Conservation (phyloP, 2,888 invertebrate genomes). For the Halictus quadricinctus region DNA sequence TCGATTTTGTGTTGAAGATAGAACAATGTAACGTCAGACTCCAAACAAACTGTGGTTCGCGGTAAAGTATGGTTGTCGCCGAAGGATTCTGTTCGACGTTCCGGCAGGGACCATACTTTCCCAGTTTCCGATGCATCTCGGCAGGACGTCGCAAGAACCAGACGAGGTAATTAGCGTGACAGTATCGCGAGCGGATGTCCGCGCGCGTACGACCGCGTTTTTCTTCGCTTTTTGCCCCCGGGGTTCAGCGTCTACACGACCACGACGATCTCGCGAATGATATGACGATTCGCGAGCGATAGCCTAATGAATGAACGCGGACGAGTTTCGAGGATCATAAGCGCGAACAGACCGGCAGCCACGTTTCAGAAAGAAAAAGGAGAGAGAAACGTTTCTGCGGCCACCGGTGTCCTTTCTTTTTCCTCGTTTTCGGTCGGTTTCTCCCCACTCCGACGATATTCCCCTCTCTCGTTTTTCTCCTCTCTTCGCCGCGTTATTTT, state of each 20-base stretch:
- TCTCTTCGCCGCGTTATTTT: background rate
- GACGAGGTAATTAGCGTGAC: slow-evolving; percentile 65
- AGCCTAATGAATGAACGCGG: slow-evolving; percentile 35
- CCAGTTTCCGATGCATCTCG: slow-evolving; percentile 48
- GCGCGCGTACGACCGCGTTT: slow-evolving; percentile 1
- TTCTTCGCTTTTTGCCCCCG: slow-evolving; percentile 1
- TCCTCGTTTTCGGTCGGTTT: slow-evolving; percentile 5
- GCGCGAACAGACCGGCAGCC: background rate
- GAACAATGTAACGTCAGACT: no score
- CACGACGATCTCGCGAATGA: slow-evolving; percentile 51
- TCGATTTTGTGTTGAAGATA: no score
- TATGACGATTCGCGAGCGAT: slow-evolving; percentile 34
- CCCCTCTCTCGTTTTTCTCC: background rate
- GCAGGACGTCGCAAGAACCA: slow-evolving; percentile 35
- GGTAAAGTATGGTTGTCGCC: background rate
- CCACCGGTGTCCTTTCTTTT: background rate
- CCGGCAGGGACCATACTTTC: slow-evolving; percentile 25
- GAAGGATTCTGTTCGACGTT: background rate
- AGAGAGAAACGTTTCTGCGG: background rate
- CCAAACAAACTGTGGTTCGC: background rate
- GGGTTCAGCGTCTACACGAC: slow-evolving; percentile 22
- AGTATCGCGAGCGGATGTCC: slow-evolving; percentile 55
- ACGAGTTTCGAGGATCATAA: slow-evolving; percentile 14
- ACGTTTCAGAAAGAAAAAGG: background rate
- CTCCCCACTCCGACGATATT: background rate